Percentiles rank a stretch among this genome's conserved stretches.
These are phyloP conservation scores for Cryptoblepharus egeriae DNA, from an alignment of 2,797 vertebrate genomes.

Conservation along the genomic window DNA sequence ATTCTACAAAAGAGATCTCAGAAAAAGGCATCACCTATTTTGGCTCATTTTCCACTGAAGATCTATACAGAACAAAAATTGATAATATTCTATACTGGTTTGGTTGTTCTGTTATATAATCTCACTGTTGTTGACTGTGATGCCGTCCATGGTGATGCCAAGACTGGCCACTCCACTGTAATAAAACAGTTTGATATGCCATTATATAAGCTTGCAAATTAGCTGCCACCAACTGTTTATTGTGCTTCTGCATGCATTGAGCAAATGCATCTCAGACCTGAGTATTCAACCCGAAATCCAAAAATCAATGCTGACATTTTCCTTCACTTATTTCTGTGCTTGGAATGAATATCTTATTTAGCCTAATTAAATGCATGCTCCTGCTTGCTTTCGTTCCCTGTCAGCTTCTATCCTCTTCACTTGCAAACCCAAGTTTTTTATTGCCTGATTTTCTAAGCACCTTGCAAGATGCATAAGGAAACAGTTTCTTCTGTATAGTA, in stretches of 20 bases:
- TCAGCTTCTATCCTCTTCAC: not conserved
- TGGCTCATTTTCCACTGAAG: too few relatives aligned
- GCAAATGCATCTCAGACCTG: not conserved
- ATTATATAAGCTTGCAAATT: not conserved
- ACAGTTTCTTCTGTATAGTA: not conserved
- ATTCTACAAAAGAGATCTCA: not conserved
- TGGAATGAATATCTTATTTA: not conserved
- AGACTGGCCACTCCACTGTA: not conserved
- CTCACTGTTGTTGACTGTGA: not conserved
- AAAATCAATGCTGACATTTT: constrained; percentile 3
- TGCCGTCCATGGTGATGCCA: not conserved
- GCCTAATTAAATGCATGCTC: not conserved
- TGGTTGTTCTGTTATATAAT: not conserved
- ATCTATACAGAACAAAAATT: too few relatives aligned
- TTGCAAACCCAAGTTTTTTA: not conserved
- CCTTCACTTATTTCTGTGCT: not conserved
- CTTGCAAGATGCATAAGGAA: not conserved
- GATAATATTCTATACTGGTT: too few relatives aligned
- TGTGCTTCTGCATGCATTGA: not conserved
- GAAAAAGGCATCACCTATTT: too few relatives aligned
- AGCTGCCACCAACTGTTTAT: not conserved
- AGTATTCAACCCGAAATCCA: not conserved
- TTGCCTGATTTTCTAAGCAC: not conserved
- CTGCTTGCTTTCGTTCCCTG: not conserved
- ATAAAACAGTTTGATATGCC: not conserved